Conservation (phyloP, 1,140 invertebrate genomes). For the Ericerus pela region DNA sequence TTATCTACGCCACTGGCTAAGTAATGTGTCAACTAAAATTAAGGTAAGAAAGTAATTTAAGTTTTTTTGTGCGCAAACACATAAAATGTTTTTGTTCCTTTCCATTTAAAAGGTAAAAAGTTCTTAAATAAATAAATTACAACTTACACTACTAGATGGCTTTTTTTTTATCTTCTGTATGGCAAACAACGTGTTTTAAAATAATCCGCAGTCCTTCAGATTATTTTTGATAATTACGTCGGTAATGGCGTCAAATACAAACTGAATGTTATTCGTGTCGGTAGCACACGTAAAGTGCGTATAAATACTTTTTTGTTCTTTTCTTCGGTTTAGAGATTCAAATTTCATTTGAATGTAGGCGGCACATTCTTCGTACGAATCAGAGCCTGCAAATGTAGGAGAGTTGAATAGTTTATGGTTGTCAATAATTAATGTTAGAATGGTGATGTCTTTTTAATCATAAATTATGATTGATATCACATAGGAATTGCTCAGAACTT, state of each 20-base stretch:
- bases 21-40: no score
- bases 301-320: constrained; percentile 80
- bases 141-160: no score
- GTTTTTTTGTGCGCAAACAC: no score
- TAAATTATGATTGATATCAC: not conserved
- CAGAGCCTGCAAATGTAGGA: constrained; percentile 45
- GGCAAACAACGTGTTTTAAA: no score
- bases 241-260: constrained; percentile 82
- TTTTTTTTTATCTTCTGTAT: no score
- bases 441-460: not conserved
- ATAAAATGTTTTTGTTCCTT: no score
- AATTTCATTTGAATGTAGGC: constrained; percentile 81
- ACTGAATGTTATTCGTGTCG: constrained; percentile 80
- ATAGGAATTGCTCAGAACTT: not conserved
- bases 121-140: no score
- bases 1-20: no score
- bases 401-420: no score
- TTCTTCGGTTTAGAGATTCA: constrained; percentile 70
- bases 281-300: constrained; percentile 86
- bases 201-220: constrained; percentile 78
- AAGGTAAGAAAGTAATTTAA: no score
- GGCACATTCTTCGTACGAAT: constrained; percentile 72
- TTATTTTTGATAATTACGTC: constrained; percentile 90
- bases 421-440: not conserved
- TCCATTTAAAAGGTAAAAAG: no score